A percentile compares a stretch with the other conserved stretches of the same genome.
phyloP scores from a whole-genome alignment of 2,888 invertebrate species.

The Nomada ruficornis region DNA sequence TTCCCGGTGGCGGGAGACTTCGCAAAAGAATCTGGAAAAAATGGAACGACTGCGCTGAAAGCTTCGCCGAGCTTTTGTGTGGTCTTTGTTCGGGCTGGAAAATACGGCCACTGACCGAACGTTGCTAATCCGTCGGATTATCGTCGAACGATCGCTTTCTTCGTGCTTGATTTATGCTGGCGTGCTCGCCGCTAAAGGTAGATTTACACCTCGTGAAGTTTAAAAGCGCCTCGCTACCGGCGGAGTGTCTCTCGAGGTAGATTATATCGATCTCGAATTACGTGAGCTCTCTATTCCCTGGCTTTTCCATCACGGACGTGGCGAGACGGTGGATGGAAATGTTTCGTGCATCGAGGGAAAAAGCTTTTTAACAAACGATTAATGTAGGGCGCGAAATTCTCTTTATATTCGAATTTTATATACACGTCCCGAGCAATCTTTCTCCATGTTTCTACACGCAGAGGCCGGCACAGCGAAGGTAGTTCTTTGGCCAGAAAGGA shows the following conservation, averaged over 20 bases:
- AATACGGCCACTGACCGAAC: conserved; percentile 64
- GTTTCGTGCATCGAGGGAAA: not conserved
- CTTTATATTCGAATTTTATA: not conserved
- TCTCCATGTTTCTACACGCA: not conserved
- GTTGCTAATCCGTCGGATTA: conserved; percentile 74
- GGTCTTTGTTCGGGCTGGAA: conserved; percentile 44
- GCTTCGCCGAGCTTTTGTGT: not conserved
- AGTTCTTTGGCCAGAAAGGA: too few relatives aligned
- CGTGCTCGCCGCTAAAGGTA: conserved; percentile 64
- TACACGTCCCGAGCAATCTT: not conserved
- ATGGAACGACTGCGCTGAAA: conserved; percentile 10
- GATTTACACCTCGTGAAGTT: conserved; percentile 71
- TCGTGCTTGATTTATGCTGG: conserved; percentile 72
- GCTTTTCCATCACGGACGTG: not conserved
- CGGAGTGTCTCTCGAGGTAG: conserved; percentile 6
- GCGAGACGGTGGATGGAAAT: not conserved
- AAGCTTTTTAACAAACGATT: conserved; percentile 1
- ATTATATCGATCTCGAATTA: conserved; percentile 33
- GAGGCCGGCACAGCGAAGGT: too few relatives aligned
- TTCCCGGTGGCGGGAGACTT: not conserved
- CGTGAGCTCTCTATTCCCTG: conserved; percentile 1
- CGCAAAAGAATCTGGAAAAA: not conserved
- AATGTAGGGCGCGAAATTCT: not conserved
- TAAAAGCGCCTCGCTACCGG: conserved; percentile 49
- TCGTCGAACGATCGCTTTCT: conserved; percentile 72